Evolutionary conservation across 2,797 vertebrate species (phyloP).

Genomic region (Eulemur mongoz): DNA sequence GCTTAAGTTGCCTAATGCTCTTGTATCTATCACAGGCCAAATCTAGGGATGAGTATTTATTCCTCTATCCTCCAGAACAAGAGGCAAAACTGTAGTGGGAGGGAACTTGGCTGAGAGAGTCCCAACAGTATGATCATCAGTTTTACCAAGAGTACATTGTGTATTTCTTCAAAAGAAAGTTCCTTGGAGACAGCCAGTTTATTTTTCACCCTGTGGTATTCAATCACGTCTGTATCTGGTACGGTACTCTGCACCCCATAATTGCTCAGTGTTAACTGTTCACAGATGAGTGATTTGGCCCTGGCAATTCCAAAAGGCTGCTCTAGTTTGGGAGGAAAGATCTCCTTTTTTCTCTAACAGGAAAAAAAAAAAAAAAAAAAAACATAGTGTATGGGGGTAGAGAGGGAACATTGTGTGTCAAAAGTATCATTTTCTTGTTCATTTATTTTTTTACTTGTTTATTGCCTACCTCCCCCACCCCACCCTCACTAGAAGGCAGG

Average conservation of each 20-base stretch:
- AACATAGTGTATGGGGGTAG: not conserved
- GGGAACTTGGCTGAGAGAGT: not conserved
- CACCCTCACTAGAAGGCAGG: not conserved
- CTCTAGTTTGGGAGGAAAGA: not conserved
- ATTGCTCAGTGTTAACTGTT: conserved; percentile 32
- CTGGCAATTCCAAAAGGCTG: not conserved
- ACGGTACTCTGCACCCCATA: not conserved
- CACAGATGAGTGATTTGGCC: not conserved
- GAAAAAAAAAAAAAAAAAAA: conserved; percentile 5
- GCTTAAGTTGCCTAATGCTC: not conserved
- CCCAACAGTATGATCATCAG: not conserved
- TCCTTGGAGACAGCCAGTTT: not conserved
- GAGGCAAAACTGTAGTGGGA: conserved; percentile 1
- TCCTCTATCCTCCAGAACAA: not conserved
- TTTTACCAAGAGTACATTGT: not conserved
- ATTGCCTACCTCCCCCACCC: not conserved
- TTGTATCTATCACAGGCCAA: not conserved
- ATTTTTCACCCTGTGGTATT: not conserved
- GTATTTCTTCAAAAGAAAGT: conserved; percentile 24
- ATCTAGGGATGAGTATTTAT: not conserved
- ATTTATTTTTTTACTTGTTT: conserved; percentile 9
- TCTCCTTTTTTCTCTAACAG: not conserved
- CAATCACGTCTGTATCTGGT: not conserved
- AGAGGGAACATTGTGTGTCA: not conserved
- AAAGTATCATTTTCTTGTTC: not conserved